These are phyloP conservation scores for Atherix ibis DNA, from an alignment of 2,888 invertebrate genomes.

Conservation along the genomic window DNA sequence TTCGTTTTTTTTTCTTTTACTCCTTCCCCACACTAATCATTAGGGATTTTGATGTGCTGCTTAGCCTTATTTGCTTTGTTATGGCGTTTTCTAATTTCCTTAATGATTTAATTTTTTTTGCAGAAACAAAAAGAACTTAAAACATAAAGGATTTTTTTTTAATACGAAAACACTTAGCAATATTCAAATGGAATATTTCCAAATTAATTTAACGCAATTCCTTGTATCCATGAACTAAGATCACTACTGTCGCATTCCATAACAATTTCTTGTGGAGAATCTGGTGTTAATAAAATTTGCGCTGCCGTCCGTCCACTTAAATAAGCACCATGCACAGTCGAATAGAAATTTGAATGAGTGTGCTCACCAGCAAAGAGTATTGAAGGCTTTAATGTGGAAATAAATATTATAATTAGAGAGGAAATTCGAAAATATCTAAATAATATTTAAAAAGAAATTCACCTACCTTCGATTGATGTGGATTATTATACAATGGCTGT, in stretches of 20 bases:
- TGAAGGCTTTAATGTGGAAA: constrained; percentile 45
- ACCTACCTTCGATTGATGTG: constrained; percentile 55
- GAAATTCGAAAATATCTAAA: not conserved
- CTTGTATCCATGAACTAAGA: constrained; percentile 76
- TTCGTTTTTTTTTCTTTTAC: too few relatives aligned
- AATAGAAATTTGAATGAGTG: constrained; percentile 86
- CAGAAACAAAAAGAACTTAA: too few relatives aligned
- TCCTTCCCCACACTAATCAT: too few relatives aligned
- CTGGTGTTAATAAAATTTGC: constrained; percentile 47
- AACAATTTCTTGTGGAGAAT: constrained; percentile 46
- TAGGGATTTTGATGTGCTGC: too few relatives aligned
- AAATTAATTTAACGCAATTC: constrained; percentile 56
- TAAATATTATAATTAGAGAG: constrained; percentile 5
- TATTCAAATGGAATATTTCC: not conserved
- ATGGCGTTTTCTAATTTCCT: too few relatives aligned
- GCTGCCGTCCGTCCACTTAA: constrained; percentile 73
- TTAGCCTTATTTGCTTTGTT: too few relatives aligned
- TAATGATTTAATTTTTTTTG: too few relatives aligned
- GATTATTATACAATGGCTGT: constrained; percentile 61
- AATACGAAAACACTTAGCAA: too few relatives aligned
- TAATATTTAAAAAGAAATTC: too few relatives aligned
- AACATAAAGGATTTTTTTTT: too few relatives aligned
- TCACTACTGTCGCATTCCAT: constrained; percentile 66
- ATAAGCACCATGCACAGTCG: constrained; percentile 89
- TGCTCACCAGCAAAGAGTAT: constrained; percentile 90